Base-by-base conservation (phyloP, 2,888 invertebrate genomes). In the Volucella zonaria region DNA sequence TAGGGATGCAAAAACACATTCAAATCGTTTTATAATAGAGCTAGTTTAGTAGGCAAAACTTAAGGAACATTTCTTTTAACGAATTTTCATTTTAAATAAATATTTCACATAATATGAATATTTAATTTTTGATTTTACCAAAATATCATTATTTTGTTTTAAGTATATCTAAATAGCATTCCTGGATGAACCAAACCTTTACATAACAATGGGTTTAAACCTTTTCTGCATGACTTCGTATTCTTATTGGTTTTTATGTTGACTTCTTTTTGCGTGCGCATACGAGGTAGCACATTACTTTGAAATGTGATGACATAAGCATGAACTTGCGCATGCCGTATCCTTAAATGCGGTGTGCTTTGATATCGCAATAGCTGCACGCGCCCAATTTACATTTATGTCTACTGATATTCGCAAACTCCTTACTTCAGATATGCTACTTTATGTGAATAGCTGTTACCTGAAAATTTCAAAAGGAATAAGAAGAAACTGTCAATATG, bases 351-450 rank as follows among this genome's bases (percentile, higher is more conserved):
- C 90, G 90, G 90, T 87, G 87, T 90, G 88, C 91, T 91, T 91
- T 91, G 91, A 91, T 91, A 91, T 90, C 89, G 90, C 91, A 91
- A 91, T 90, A 91, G 91, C 91, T 91, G 91, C 91, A 91, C 91
- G 91, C 91, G 91, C 91, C 91, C 91, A 91, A 91, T 91, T 91
- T 91, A 91, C 91, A 91, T 91, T 91, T 91, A 91, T 91, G 90
- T 91, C 91, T 89, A 89, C 91, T 90, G 91, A 91, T 89, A 82
- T 86, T 86, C 82, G 81, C 82, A 82, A 82, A 74, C 86, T 86
- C 82, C 86, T 86, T 86, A 86, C 82, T 86, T 86, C 86, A 78
- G 74, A 82, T 86, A 86, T 80, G 81, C 81, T 51, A 82, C 83
- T 78, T 86, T 87, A 80, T 86, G 87, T 87, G 80, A 87, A 86